These are phyloP conservation scores for Ashinkailepas kermadecensis DNA, from an alignment of 2,888 invertebrate genomes.

Conservation along the genomic window DNA sequence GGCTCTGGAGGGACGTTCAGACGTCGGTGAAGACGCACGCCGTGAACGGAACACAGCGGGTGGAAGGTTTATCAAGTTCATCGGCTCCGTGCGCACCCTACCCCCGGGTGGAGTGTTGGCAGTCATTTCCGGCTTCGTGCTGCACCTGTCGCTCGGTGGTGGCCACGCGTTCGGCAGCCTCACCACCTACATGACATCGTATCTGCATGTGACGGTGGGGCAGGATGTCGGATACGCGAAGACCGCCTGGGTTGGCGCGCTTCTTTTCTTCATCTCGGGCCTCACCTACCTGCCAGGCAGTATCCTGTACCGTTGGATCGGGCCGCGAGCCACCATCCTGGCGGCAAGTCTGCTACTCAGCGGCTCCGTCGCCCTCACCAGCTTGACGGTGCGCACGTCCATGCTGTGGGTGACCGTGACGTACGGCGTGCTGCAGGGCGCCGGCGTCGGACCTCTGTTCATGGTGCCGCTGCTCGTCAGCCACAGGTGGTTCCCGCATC, in stretches of 20 bases:
- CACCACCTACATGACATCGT: conserved; percentile 37
- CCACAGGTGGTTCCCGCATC: conserved; percentile 41
- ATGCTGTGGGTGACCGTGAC: background rate
- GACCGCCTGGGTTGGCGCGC: background rate
- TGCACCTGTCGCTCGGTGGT: conserved; percentile 33
- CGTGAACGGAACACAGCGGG: no score
- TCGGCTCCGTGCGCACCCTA: background rate
- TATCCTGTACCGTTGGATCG: background rate
- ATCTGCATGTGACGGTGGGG: conserved; percentile 32
- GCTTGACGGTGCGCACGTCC: background rate
- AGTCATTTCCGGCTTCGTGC: conserved; percentile 31
- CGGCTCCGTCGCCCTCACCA: background rate
- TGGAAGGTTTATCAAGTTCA: no score
- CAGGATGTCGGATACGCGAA: background rate
- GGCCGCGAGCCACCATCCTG: background rate
- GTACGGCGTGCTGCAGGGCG: background rate
- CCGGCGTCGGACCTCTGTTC: background rate
- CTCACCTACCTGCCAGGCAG: background rate
- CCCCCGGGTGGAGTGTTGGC: background rate
- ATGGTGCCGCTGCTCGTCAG: background rate
- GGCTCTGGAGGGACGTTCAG: no score
- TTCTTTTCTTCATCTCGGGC: background rate
- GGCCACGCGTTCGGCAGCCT: conserved; percentile 35
- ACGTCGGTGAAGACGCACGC: no score
- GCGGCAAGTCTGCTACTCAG: background rate